Evolutionary conservation across 2,797 vertebrate species (phyloP).

Genomic region (Yasuhikotakia modesta): DNA sequence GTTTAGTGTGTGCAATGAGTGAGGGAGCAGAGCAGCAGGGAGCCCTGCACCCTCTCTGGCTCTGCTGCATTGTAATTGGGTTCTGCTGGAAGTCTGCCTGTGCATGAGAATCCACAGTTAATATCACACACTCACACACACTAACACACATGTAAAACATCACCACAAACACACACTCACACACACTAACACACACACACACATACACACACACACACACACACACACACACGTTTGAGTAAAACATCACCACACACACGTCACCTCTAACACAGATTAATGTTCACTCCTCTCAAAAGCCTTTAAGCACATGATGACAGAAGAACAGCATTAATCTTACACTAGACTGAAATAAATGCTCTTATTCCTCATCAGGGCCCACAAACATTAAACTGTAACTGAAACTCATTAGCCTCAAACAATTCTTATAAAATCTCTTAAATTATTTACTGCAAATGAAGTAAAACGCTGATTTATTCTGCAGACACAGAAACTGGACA

Average conservation of each 20-base stretch:
- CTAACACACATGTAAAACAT: constrained; percentile 23
- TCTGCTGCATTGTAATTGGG: constrained; percentile 79
- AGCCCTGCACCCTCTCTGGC: constrained; percentile 77
- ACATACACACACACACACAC: constrained; percentile 31
- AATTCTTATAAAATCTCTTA: not conserved
- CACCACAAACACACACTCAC: constrained; percentile 2
- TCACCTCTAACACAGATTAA: constrained; percentile 32
- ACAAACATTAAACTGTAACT: not conserved
- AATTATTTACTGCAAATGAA: too few species aligned
- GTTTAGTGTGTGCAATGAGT: constrained; percentile 30
- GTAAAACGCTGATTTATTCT: constrained; percentile 4
- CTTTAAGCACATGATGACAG: not conserved
- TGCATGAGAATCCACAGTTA: constrained; percentile 73
- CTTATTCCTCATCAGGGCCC: not conserved
- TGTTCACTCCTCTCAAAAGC: not conserved
- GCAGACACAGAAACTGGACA: not conserved
- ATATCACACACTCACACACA: constrained; percentile 57
- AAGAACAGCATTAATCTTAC: not conserved
- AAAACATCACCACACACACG: constrained; percentile 5
- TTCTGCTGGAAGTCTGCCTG: constrained; percentile 77
- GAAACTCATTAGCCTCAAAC: not conserved
- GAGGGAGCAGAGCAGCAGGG: constrained; percentile 73
- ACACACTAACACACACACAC: constrained; percentile 36
- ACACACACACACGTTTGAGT: constrained; percentile 27
- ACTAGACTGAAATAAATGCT: not conserved